phyloP scores from a whole-genome alignment of 1,140 invertebrate species.

The Drosophila sturtevanti region DNA sequence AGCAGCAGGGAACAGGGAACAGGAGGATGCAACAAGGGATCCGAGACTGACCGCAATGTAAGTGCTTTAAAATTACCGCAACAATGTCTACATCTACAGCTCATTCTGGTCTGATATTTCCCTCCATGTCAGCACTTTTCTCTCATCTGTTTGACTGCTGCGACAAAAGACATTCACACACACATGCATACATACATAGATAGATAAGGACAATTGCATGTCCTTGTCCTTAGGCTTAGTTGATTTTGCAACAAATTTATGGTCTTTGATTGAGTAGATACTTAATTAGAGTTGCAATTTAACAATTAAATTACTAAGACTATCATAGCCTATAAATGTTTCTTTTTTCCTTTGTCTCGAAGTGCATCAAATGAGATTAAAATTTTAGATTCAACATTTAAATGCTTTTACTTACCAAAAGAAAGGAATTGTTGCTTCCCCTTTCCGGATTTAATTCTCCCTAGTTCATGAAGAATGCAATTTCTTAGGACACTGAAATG shows the following conservation, averaged over 20 bases:
- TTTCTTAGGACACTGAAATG: no score
- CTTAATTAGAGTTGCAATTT: constrained; percentile 1
- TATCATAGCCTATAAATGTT: no score
- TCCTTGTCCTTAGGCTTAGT: neutral
- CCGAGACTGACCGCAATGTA: constrained; percentile 42
- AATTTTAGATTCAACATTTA: no score
- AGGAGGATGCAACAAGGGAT: no score
- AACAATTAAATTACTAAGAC: no score
- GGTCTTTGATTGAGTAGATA: neutral
- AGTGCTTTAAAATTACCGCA: constrained; percentile 64
- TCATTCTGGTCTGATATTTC: neutral
- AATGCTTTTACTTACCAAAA: no score
- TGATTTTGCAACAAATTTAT: constrained; percentile 10
- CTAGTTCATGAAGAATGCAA: no score
- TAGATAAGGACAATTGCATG: neutral
- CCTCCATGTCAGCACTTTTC: neutral
- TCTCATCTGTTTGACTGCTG: neutral
- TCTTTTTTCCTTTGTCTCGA: neutral
- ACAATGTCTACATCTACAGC: constrained; percentile 18
- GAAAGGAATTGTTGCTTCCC: no score
- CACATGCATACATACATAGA: neutral
- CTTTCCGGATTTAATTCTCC: no score
- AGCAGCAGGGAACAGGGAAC: neutral
- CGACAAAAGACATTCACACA: constrained; percentile 27
- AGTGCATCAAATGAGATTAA: neutral